phyloP scores from a whole-genome alignment of 2,888 invertebrate genomes.

The Lysandra bellargus region DNA sequence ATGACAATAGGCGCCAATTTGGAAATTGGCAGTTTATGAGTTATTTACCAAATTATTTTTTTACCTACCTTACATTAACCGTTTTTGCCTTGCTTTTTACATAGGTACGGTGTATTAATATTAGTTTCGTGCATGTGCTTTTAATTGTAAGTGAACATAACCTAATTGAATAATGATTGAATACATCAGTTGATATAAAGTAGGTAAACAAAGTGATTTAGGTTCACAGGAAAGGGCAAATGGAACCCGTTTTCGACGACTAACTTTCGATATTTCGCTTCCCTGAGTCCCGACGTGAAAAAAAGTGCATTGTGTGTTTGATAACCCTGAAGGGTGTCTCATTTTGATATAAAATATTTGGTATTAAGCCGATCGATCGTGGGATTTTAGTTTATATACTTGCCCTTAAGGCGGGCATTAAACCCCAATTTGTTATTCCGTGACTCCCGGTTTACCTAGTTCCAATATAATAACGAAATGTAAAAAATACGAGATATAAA shows the following conservation, averaged over 20 bases:
- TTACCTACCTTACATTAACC: background rate
- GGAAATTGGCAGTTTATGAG: background rate
- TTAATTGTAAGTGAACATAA: conserved; percentile 19
- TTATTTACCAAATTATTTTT: background rate
- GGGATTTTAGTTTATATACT: conserved; percentile 17
- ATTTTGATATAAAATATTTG: conserved; percentile 33
- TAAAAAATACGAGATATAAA: too few species aligned
- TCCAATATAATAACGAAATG: too few species aligned
- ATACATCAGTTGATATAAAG: background rate
- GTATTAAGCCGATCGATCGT: conserved; percentile 27
- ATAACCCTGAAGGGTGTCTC: conserved; percentile 30
- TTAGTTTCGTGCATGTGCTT: conserved; percentile 14
- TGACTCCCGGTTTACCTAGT: too few species aligned
- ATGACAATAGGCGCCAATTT: background rate
- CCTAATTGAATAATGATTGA: conserved; percentile 26
- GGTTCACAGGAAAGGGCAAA: conserved; percentile 47
- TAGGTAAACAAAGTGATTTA: conserved; percentile 24
- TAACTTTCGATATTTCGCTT: conserved; percentile 50
- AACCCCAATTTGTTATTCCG: too few species aligned
- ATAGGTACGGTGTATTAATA: background rate
- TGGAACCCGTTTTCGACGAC: conserved; percentile 58
- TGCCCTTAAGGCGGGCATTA: too few species aligned
- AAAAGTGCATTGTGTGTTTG: conserved; percentile 32
- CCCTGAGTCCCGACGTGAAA: conserved; percentile 38
- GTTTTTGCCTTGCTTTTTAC: background rate